These are phyloP conservation scores for Zaprionus ghesquierei DNA, from an alignment of 1,140 invertebrate species.

Conservation along the genomic window DNA sequence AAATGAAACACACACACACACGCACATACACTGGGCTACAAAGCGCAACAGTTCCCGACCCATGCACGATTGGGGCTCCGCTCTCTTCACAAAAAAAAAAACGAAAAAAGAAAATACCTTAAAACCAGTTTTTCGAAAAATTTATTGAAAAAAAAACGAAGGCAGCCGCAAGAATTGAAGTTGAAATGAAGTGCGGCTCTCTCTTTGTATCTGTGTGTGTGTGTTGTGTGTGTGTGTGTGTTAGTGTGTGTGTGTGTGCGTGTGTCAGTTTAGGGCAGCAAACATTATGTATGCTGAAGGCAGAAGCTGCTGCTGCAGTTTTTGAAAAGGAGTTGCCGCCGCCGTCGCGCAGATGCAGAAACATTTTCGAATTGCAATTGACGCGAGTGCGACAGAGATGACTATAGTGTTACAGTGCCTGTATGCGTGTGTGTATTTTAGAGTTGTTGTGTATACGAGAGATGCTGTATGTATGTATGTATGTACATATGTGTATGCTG, in stretches of 20 bases:
- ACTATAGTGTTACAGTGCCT: conserved; percentile 43
- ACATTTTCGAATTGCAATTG: conserved; percentile 71
- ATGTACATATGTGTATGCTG: too few relatives aligned
- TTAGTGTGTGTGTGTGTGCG: conserved; percentile 27
- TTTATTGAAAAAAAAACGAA: conserved; percentile 69
- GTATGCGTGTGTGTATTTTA: conserved; percentile 15
- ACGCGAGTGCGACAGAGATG: conserved; percentile 64
- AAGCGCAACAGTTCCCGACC: conserved; percentile 56
- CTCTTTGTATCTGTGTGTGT: conserved; percentile 9
- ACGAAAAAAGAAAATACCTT: conserved; percentile 77
- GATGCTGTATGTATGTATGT: conserved; percentile 41
- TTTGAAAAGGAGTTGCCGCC: conserved; percentile 75
- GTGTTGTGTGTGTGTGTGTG: conserved; percentile 19
- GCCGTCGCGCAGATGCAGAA: conserved; percentile 69
- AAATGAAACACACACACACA: neutral
- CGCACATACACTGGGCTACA: conserved; percentile 44
- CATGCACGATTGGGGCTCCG: conserved; percentile 30
- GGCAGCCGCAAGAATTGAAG: conserved; percentile 65
- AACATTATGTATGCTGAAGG: conserved; percentile 60
- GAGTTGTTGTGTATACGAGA: conserved; percentile 45
- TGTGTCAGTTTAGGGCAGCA: conserved; percentile 38
- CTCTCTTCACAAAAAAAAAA: conserved; percentile 17
- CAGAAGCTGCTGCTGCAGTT: conserved; percentile 74
- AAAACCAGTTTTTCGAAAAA: conserved; percentile 81
- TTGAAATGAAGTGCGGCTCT: conserved; percentile 71